Evolutionary conservation across 2,797 vertebrate species (phyloP).

Genomic region (Falco columbarius): DNA sequence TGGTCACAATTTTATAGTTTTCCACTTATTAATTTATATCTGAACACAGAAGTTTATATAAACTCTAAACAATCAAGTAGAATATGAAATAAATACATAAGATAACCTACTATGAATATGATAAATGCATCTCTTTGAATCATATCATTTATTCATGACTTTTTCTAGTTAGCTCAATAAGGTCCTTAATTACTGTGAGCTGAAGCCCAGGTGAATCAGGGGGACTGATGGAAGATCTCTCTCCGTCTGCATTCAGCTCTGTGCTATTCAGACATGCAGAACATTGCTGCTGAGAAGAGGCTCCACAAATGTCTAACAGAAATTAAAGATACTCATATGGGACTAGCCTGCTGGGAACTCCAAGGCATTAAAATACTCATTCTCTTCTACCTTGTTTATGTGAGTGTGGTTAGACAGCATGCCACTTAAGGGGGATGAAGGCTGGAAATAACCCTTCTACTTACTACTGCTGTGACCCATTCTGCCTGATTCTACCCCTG

Average conservation of each 20-base stretch:
- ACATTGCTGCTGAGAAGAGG: background rate
- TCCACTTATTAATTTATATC: background rate
- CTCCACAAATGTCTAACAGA: background rate
- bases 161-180: conserved; percentile 20
- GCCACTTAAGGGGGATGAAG: background rate
- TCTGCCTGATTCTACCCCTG: background rate
- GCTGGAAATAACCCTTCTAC: background rate
- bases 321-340: background rate
- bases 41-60: background rate
- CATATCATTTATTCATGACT: background rate
- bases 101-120: background rate
- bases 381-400: background rate
- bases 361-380: background rate
- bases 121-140: background rate
- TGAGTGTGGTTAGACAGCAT: background rate
- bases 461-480: background rate
- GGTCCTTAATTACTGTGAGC: background rate
- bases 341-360: background rate
- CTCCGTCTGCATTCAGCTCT: background rate
- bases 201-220: conserved; percentile 14
- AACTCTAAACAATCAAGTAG: background rate
- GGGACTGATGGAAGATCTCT: background rate
- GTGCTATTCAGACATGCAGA: background rate
- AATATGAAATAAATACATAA: background rate
- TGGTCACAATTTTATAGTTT: background rate